phyloP scores from a whole-genome alignment of 2,797 vertebrate species.

The Falco novaeseelandiae region DNA sequence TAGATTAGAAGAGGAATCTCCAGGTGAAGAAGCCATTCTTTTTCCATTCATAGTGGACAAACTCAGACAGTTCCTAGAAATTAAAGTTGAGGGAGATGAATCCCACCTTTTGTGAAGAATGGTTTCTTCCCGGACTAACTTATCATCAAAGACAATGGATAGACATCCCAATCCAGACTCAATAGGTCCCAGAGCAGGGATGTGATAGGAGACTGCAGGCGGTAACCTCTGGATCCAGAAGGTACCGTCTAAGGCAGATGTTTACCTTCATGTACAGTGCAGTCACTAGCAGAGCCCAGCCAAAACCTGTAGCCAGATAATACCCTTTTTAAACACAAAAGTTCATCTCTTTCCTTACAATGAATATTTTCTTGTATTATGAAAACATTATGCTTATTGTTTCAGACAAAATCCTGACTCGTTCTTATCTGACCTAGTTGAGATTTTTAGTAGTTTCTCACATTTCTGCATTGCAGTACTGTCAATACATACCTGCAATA shows the following conservation, averaged over 20 bases:
- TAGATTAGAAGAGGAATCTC: neutral
- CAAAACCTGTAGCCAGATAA: neutral
- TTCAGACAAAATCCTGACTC: neutral
- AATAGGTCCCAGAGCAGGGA: neutral
- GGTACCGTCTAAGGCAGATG: neutral
- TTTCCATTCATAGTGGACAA: neutral
- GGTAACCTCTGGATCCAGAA: neutral
- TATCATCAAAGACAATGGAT: neutral
- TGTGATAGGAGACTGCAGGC: neutral
- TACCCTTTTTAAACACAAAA: neutral
- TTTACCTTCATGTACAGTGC: neutral
- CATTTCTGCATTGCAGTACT: neutral
- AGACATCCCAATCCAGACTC: neutral
- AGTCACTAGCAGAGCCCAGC: neutral
- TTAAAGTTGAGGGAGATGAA: neutral
- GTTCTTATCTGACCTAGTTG: neutral
- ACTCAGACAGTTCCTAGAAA: neutral
- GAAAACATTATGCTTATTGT: neutral
- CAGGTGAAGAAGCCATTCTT: neutral
- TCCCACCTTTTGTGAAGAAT: neutral
- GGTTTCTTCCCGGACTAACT: neutral
- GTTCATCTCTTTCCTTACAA: neutral
- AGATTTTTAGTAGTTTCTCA: neutral
- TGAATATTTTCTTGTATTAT: neutral
- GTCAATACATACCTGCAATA: neutral